Evolutionary conservation across 2,113 vertebrate genomes (phyloP), one percentile per base, ranked within the genome.

Genomic region (Tauraco erythrolophus): DNA sequence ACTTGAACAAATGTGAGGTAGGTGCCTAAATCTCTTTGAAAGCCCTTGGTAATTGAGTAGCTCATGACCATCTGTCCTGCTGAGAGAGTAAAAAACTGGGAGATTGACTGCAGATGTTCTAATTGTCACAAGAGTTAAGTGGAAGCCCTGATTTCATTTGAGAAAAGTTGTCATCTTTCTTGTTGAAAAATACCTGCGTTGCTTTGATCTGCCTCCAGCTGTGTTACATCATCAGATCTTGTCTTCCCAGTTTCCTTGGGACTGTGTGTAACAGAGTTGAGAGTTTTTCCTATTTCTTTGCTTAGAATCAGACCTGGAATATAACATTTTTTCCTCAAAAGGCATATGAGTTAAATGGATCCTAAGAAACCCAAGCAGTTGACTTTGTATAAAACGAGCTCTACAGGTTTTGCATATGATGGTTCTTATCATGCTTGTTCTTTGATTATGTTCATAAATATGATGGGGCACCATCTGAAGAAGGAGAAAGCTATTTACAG

Each of bases 161-260:
- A 89, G 68, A 54, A 31, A 61, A 92, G 75, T 89, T 78, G 46
- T 77, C 68, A 45, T 87, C 65, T 66, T 68, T 78, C 27, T 7
- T 77, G 56, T 30, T 76, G 57, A 51, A 71, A 93, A 91, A 85
- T 71, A 71, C 18, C 46, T 92, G 15, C 3, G 0, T 80, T 89
- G 75, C 83, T 92, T 85, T 95, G 68, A 51, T 91, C 85, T 92
- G 58, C 70, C 45, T 93, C 72, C 69, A 91, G 62, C 71, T 88
- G 25, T 86, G 39, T 86, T 95, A 77, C 66, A 53, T 51, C 60
- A n/a, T 88, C 78, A 80, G 13, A 62, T 90, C 92, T 85, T 79
- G 61, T 84, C 77, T 77, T 83, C 62, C 61, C 0, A 0, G 10
- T 83, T 95, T 77, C 50, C 33, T 35, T 51, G 25, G 24, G 37